phyloP scores from a whole-genome alignment of 2,888 invertebrate species.

The Trachelus iudaicus region DNA sequence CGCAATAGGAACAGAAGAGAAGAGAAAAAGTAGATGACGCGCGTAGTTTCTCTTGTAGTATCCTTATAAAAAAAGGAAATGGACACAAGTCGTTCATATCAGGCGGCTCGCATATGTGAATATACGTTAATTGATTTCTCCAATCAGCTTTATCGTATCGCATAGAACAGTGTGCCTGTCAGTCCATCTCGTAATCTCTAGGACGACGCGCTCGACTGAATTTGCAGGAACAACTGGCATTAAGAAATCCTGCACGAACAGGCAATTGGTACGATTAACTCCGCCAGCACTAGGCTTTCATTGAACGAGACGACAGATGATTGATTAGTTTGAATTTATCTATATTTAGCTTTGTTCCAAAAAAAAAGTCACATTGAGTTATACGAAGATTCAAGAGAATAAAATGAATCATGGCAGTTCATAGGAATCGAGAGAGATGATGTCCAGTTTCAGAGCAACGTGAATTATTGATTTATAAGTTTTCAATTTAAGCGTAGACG shows the following conservation, averaged over 20 bases:
- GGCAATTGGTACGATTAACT: slow-evolving; percentile 50
- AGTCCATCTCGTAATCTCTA: neutral
- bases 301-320: slow-evolving; percentile 32
- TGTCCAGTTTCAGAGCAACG: neutral
- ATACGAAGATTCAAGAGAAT: neutral
- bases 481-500: slow-evolving; percentile 53
- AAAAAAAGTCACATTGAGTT: slow-evolving; percentile 13
- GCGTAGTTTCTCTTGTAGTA: too few relatives aligned
- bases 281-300: slow-evolving; percentile 33
- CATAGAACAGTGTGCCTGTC: neutral
- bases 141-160: neutral
- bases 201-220: neutral
- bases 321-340: slow-evolving; percentile 40
- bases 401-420: too few relatives aligned
- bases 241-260: slow-evolving; percentile 32
- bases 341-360: slow-evolving; percentile 33
- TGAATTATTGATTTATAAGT: slow-evolving; percentile 44
- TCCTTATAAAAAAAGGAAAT: too few relatives aligned
- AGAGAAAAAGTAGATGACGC: neutral
- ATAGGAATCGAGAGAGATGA: too few relatives aligned
- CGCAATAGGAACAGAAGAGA: neutral
- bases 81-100: too few relatives aligned
- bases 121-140: too few relatives aligned
- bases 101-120: too few relatives aligned
- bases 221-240: neutral